Percentiles rank a stretch among this genome's conserved stretches.
Conservation (phyloP, 2,113 vertebrate genomes). For the Chaenogobius annularis region DNA sequence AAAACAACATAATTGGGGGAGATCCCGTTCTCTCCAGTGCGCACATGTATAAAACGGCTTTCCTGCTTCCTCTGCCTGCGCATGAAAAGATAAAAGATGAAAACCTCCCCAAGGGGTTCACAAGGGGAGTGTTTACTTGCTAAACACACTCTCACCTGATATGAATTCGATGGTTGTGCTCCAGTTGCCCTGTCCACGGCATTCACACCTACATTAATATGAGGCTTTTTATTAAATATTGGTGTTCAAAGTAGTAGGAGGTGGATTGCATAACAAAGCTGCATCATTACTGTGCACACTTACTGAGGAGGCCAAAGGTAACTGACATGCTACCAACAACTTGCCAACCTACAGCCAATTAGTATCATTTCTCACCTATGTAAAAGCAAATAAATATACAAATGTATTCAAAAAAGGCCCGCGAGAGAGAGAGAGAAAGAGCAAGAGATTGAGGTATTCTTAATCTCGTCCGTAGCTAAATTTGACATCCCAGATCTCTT, state of each 20-base stretch:
- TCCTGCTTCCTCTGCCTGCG: slow-evolving; percentile 25
- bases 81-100: slow-evolving; percentile 49
- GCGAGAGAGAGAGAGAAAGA: neutral
- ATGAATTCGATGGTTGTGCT: slow-evolving; percentile 25
- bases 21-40: slow-evolving; percentile 32
- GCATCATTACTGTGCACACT: slow-evolving; percentile 55
- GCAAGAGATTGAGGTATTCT: slow-evolving; percentile 25
- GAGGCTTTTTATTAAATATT: slow-evolving; percentile 54
- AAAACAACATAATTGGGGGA: slow-evolving; percentile 37
- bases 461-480: slow-evolving; percentile 69
- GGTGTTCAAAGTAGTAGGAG: slow-evolving; percentile 61
- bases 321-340: neutral
- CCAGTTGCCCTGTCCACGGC: slow-evolving; percentile 5
- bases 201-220: slow-evolving; percentile 44
- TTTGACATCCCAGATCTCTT: slow-evolving; percentile 79
- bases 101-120: slow-evolving; percentile 31
- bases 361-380: neutral
- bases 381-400: neutral
- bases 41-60: slow-evolving; percentile 19
- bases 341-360: neutral
- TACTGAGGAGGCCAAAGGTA: slow-evolving; percentile 61
- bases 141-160: slow-evolving; percentile 23
- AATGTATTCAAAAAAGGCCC: neutral
- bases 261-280: slow-evolving; percentile 68
- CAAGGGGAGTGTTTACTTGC: slow-evolving; percentile 41